A percentile compares a stretch with the other conserved stretches of the same genome.
Evolutionary conservation across 2,797 vertebrate genomes (phyloP).

Genomic region (Peromyscus melanophrys): DNA sequence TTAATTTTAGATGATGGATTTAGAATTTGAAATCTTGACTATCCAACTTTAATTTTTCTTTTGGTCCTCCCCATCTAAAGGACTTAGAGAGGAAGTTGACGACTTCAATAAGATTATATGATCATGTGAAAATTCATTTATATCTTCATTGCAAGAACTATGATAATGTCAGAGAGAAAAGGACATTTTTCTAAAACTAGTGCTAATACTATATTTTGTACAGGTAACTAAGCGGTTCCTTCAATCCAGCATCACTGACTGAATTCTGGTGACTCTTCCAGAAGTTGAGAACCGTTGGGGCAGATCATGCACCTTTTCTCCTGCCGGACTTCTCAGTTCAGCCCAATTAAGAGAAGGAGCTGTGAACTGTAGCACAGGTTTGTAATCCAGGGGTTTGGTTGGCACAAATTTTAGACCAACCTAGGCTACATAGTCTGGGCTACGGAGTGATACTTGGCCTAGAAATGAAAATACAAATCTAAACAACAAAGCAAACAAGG

Average conservation of each 20-base stretch:
- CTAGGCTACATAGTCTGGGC: not conserved
- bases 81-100: not conserved
- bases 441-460: not conserved
- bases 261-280: not conserved
- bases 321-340: not conserved
- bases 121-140: not conserved
- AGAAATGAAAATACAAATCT: not conserved
- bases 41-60: not conserved
- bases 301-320: not conserved
- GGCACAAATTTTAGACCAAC: not conserved
- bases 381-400: not conserved
- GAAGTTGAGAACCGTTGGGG: not conserved
- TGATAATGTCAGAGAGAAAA: not conserved
- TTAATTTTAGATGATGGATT: not conserved
- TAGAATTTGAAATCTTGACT: not conserved
- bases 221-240: not conserved
- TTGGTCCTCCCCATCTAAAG: not conserved
- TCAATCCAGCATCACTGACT: not conserved
- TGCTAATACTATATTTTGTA: not conserved
- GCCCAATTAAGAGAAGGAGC: not conserved
- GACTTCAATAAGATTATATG: not conserved
- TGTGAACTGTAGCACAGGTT: not conserved
- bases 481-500: not conserved
- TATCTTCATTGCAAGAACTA: not conserved
- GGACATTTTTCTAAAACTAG: not conserved